These are phyloP conservation scores for Sarcophaga variegata DNA, from an alignment of 2,888 invertebrate species.

Conservation along the genomic window DNA sequence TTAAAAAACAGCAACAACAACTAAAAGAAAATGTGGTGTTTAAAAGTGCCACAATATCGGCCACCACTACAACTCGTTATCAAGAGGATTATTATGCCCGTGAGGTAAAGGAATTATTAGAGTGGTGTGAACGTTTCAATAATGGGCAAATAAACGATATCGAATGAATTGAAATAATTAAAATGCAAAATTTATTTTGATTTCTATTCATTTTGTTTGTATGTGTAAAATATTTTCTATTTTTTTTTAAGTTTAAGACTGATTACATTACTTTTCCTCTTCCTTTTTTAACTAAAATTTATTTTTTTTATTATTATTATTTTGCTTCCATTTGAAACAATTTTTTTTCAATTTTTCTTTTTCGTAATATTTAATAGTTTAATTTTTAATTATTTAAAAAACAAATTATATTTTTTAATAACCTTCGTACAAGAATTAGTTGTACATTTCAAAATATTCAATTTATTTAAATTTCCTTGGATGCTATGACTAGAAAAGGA, in stretches of 20 bases:
- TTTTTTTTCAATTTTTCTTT: not conserved
- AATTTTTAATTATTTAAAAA: too few species aligned
- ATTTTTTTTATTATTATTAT: too few species aligned
- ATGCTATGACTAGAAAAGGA: too few species aligned
- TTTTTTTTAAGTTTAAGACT: slow-evolving; percentile 59
- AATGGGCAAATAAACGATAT: slow-evolving; percentile 77
- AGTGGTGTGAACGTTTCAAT: slow-evolving; percentile 79
- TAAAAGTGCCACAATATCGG: slow-evolving; percentile 2
- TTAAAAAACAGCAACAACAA: not conserved
- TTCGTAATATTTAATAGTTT: not conserved
- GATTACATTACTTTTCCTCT: slow-evolving; percentile 19
- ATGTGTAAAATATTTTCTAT: not conserved
- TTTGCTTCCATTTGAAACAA: not conserved
- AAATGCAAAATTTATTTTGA: not conserved
- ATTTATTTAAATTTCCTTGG: too few species aligned
- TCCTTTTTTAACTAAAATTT: not conserved
- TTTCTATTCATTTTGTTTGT: not conserved
- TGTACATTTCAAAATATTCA: too few species aligned
- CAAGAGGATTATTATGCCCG: slow-evolving; percentile 77
- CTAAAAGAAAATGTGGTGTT: slow-evolving; percentile 32
- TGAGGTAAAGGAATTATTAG: slow-evolving; percentile 77
- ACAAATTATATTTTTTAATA: too few species aligned
- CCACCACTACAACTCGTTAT: slow-evolving; percentile 29
- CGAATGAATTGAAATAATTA: slow-evolving; percentile 70
- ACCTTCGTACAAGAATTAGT: too few species aligned